Evolutionary conservation across 2,888 invertebrate genomes (phyloP).

Genomic region (Cephus runcator): DNA sequence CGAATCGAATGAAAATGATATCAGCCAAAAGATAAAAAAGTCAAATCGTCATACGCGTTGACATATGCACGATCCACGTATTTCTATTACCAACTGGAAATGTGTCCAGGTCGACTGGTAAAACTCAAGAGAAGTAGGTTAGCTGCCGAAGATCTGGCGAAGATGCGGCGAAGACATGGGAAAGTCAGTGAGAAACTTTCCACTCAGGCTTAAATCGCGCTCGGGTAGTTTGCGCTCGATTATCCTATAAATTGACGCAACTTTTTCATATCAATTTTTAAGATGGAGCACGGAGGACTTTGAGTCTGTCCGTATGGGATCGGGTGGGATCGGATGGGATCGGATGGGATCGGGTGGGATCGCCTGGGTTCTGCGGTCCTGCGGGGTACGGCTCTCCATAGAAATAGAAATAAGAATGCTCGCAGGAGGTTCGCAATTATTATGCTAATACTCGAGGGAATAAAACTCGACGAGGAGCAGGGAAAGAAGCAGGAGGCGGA

Average conservation of each 20-base stretch:
- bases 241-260: constrained; percentile 32
- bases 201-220: constrained; percentile 28
- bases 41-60: no score
- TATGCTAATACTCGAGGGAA: constrained; percentile 54
- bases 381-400: neutral
- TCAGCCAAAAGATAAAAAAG: no score
- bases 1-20: no score
- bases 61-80: no score
- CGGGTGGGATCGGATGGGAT: no score
- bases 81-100: no score
- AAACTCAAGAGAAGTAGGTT: constrained; percentile 40
- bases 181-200: constrained; percentile 41
- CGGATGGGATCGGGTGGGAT: no score
- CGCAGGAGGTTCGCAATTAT: constrained; percentile 49
- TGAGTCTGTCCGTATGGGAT: neutral
- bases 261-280: constrained; percentile 22
- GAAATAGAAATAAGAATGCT: constrained; percentile 17
- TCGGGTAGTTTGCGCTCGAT: constrained; percentile 27
- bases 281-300: neutral
- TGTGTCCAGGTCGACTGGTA: no score
- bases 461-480: constrained; percentile 34
- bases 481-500: no score
- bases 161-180: constrained; percentile 9
- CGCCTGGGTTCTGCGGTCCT: no score
- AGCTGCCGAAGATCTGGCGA: constrained; percentile 24